Evolutionary conservation across 2,888 invertebrate genomes (phyloP), one percentile per base, ranked within the genome.

Genomic region (Thereva nobilitata): DNA sequence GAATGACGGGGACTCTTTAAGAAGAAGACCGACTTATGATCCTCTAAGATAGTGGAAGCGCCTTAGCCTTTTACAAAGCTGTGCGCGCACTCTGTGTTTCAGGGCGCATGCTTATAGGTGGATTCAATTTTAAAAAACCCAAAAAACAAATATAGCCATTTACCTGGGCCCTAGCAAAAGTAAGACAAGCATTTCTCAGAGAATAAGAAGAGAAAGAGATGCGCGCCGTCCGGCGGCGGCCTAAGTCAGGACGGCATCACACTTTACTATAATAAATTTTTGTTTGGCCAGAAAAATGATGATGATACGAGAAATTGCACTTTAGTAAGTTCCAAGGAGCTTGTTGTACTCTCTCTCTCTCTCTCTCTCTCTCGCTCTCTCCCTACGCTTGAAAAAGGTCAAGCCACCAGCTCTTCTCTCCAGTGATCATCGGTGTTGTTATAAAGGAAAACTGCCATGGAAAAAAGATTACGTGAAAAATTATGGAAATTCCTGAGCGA

Each of bases 301-400:
- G 66, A 68, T 70, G 70, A 70, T 70, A 70, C 69, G 70, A 69
- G 70, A 70, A 70, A 70, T 69, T 70, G 70, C 70, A 70, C 70
- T 70, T 70, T 70, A 69, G 59, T 66, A 35, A 57, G 64, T 23
- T 23, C 23, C 23, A 23, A 23, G 23, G 23, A 23, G 23, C 23
- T 23, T 23, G 23, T 23, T 23, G 23, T 23, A 23, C 23, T 23
- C 23, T 23, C 23, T 23, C 23, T 23, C n/a, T 23, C 23, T 23
- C 23, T 23, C 23, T 23, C 23, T 23, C 23, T 23, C 23, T 23
- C 23, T 1, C 23, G 1, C 23, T 1, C 23, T 23, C 23, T 23
- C 23, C 23, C 23, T 23, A 23, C 23, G 2, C 23, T 23, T 23
- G 23, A 23, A 35, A 67, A 67, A 69, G 68, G 68, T 68, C 68